Conservation (phyloP, 37 sponge, comb jelly and placozoan species). For the Geodia barretti region DNA sequence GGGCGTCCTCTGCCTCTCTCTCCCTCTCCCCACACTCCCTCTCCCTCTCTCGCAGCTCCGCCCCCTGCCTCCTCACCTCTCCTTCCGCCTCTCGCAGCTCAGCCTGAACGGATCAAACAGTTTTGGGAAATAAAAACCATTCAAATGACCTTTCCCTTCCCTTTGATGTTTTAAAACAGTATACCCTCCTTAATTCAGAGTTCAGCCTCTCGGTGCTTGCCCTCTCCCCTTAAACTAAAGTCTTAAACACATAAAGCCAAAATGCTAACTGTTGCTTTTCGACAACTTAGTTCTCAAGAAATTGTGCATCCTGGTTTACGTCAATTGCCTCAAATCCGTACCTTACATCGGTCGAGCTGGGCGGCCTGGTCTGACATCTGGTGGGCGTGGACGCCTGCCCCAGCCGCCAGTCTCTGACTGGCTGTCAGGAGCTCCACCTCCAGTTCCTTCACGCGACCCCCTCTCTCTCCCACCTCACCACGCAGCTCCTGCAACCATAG, state of each 20-base stretch:
- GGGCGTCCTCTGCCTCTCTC: conserved; percentile 25
- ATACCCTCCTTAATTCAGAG: no score
- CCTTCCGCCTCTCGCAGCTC: conserved; percentile 20
- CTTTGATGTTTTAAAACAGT: no score
- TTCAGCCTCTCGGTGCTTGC: no score
- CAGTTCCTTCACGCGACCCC: conserved; percentile 21
- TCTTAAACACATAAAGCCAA: no score
- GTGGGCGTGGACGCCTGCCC: conserved; percentile 46
- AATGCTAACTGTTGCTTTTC: no score
- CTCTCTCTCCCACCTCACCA: conserved; percentile 6
- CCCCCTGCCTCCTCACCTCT: conserved; percentile 13
- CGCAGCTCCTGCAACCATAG: neutral
- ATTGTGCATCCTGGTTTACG: no score
- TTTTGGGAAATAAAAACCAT: no score
- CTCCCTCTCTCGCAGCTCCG: conserved; percentile 13
- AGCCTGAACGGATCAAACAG: conserved; percentile 1
- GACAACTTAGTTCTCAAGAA: no score
- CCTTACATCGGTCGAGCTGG: conserved; percentile 43
- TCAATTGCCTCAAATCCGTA: neutral
- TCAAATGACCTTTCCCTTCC: no score
- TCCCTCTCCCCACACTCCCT: conserved; percentile 15
- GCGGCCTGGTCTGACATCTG: conserved; percentile 41
- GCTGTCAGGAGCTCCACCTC: conserved; percentile 53
- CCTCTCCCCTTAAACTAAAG: no score
- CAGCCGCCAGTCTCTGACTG: conserved; percentile 49